Evolutionary conservation across 2,113 vertebrate genomes (phyloP), one percentile per base, ranked within the genome.

Genomic region (Ciconia maguari): DNA sequence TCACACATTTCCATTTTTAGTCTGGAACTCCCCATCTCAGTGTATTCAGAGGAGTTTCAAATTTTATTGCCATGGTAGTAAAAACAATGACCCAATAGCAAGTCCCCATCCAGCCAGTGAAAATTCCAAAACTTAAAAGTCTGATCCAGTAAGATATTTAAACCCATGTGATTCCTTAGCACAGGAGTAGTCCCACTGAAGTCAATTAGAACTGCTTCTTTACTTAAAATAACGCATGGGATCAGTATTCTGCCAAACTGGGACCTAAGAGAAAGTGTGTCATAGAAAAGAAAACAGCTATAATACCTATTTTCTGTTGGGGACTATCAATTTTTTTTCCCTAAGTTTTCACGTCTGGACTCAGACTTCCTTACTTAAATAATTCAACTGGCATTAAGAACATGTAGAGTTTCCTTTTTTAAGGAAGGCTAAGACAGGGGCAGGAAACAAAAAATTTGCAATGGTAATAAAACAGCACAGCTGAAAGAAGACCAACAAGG

Each of bases 1-100:
- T 92, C 87, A 90, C 88, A 92, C 60, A 55, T 93, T 79, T 87
- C 86, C 87, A 87, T 89, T 95, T 97, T 96, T 83, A 94, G 81
- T 77, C 79, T 96, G 87, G 24, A 96, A 66, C 70, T 90, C 82
- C 19, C 49, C 74, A 54, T 66, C 36, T 88, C 70, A 85, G 44
- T 70, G n/a, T 77, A 1, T 92, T 93, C 62, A 1, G 77, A 68
- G 46, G 44, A 38, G 92, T 90, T 96, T 96, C 93, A 90, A 58
- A 85, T 95, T 96, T 96, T 95, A 96, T 80, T 93, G 66, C 66
- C 46, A 51, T 61, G 38, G 82, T 46, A 91, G 87, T 91, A 94
- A 94, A 89, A 88, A 90, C 77, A 95, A 76, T 90, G 69, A 95
- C 61, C 84, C 69, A 94, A 82, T 52, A 90, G 66, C n/a, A 96